A percentile compares a stretch with the other conserved stretches of the same genome.
phyloP scores from a whole-genome alignment of 2,113 vertebrate species.

The Triplophysa siluroides region DNA sequence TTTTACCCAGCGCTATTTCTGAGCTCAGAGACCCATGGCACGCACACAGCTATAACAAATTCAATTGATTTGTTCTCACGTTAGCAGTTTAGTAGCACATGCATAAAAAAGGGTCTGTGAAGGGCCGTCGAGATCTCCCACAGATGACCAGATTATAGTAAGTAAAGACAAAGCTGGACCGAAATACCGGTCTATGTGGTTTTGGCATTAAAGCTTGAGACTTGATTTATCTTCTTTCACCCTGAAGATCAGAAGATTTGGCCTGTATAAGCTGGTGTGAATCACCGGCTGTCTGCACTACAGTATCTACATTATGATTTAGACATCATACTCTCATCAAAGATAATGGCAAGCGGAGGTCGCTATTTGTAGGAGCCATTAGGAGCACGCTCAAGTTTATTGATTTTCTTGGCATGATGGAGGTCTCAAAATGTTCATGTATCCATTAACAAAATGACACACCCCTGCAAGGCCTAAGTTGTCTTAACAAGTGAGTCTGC shows the following conservation, averaged over 20 bases:
- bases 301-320: not conserved
- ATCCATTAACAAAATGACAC: slow-evolving; percentile 6
- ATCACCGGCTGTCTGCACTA: not conserved
- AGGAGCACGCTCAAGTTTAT: not conserved
- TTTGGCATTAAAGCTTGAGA: not conserved
- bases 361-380: not conserved
- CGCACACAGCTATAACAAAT: slow-evolving; percentile 10
- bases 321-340: not conserved
- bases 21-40: not conserved
- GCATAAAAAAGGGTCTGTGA: slow-evolving; percentile 1
- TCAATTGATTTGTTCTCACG: slow-evolving; percentile 14
- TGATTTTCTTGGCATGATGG: slow-evolving; percentile 15
- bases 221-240: not conserved
- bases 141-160: not conserved
- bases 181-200: not conserved
- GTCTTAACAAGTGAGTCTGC: not conserved
- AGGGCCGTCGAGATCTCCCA: not conserved
- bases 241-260: not conserved
- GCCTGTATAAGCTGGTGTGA: not conserved
- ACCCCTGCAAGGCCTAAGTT: not conserved
- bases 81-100: not conserved
- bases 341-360: slow-evolving; percentile 15
- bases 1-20: not conserved
- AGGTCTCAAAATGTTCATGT: not conserved
- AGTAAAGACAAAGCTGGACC: not conserved